phyloP scores from a whole-genome alignment of 2,113 vertebrate species.

The Zingel zingel region DNA sequence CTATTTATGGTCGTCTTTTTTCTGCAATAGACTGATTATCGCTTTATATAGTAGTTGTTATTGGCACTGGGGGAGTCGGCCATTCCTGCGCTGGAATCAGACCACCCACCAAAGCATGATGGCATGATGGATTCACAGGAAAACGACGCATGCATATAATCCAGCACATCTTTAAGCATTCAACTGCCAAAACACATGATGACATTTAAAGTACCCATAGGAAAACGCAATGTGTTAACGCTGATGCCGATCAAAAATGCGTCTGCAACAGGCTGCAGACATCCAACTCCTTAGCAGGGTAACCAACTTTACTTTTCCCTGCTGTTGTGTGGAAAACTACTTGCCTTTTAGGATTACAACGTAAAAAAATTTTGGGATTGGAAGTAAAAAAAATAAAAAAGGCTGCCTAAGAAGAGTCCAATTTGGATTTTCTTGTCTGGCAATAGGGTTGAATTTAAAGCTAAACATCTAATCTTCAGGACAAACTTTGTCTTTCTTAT shows the following conservation, averaged over 20 bases:
- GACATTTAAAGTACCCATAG: neutral
- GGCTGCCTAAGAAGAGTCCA: neutral
- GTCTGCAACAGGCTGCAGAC: neutral
- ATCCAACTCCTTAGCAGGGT: neutral
- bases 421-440: neutral
- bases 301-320: slow-evolving; percentile 4
- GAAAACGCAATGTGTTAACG: neutral
- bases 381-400: too few relatives aligned
- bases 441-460: neutral
- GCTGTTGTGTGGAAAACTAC: neutral
- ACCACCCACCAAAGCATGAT: neutral
- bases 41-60: neutral
- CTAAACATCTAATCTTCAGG: neutral
- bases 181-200: neutral
- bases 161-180: neutral
- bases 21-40: neutral
- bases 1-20: too few relatives aligned
- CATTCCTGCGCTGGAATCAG: neutral
- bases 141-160: slow-evolving; percentile 18
- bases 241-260: too few relatives aligned
- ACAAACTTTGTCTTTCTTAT: neutral
- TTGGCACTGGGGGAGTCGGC: neutral
- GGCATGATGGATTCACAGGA: slow-evolving; percentile 12
- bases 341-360: neutral
- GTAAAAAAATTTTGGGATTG: too few relatives aligned